Evolutionary conservation across 1,140 invertebrate species (phyloP), one percentile per base, ranked within the genome.

Genomic region (Eupeodes corollae): DNA sequence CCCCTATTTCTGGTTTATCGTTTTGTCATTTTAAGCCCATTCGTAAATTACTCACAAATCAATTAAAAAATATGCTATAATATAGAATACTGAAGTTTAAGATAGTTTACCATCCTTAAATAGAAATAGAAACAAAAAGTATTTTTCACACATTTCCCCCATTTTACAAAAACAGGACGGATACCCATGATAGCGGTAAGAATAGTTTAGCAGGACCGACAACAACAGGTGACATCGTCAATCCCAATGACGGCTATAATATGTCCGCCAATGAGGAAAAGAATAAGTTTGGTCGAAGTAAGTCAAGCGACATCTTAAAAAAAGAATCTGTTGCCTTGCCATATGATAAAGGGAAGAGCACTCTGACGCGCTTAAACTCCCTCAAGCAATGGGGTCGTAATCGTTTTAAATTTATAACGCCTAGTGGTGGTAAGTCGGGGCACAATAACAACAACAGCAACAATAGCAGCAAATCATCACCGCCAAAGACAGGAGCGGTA

Each of bases 351-450:
- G 59, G 63, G 21, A 65, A 67, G 55, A 65, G 43, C 54, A 67
- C 60, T 1, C 76, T 80, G 54, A 84, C 83, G 30, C 82, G 86
- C 55, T 84, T 89, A 54, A 86, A 87, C 66, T 82, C 79, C 11
- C 67, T 89, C 34, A 87, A 87, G 62, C 80, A 86, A 61, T 89
- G 86, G 86, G 84, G 85, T 18, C 80, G 79, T 56, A 86, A 79
- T 42, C 75, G 84, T 54, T 72, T 88, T 54, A 82, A 81, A 59
- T 73, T 83, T 55, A 83, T 87, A 51, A 79, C 79, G 51, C 79
- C 81, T 46, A 80, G 21, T 26, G 8, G 21, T 26, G 8, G 21
- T 26, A 26, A 26, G 21, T 26, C 21, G 8, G 3, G 21, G 3
- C 21, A 26, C 8, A 3, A 26, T 3, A 8, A 26, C 21, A 26